Conservation (phyloP, 2,888 invertebrate genomes). For the Pandemis heparana region DNA sequence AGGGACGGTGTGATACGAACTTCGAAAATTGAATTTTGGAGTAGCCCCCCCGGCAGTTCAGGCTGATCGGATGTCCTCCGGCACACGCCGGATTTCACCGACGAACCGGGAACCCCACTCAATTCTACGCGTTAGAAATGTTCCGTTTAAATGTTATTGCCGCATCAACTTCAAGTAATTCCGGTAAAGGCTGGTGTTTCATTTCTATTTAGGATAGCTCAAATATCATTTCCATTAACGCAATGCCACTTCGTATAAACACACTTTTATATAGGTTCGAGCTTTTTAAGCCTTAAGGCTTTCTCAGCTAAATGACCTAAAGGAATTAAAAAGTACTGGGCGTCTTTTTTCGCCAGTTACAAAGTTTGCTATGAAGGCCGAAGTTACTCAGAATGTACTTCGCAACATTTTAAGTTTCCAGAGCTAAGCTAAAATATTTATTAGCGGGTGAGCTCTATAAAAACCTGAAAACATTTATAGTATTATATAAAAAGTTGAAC, state of each 20-base stretch:
- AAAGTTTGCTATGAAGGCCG: conserved; percentile 30
- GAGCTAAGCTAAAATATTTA: conserved; percentile 30
- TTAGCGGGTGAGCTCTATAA: not conserved
- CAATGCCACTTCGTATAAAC: not conserved
- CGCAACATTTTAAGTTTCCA: conserved; percentile 20
- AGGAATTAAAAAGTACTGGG: conserved; percentile 31
- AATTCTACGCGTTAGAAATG: conserved; percentile 43
- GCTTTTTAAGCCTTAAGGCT: not conserved
- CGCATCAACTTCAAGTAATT: conserved; percentile 15
- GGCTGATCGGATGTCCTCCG: conserved; percentile 57
- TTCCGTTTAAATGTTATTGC: conserved; percentile 35
- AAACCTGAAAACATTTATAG: conserved; percentile 11
- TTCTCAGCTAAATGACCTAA: conserved; percentile 23
- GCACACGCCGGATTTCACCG: conserved; percentile 44
- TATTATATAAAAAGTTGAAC: too few species aligned
- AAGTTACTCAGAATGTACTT: conserved; percentile 32
- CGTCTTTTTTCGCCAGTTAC: conserved; percentile 29
- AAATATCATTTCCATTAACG: not conserved
- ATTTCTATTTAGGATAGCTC: not conserved
- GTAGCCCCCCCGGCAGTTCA: too few species aligned
- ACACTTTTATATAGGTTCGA: not conserved
- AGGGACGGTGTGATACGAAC: too few species aligned
- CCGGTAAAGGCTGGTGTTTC: conserved; percentile 13
- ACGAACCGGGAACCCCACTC: conserved; percentile 51
- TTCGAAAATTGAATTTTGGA: too few species aligned